phyloP scores from a whole-genome alignment of 2,113 vertebrate genomes.

The Atherinomorus stipes region DNA sequence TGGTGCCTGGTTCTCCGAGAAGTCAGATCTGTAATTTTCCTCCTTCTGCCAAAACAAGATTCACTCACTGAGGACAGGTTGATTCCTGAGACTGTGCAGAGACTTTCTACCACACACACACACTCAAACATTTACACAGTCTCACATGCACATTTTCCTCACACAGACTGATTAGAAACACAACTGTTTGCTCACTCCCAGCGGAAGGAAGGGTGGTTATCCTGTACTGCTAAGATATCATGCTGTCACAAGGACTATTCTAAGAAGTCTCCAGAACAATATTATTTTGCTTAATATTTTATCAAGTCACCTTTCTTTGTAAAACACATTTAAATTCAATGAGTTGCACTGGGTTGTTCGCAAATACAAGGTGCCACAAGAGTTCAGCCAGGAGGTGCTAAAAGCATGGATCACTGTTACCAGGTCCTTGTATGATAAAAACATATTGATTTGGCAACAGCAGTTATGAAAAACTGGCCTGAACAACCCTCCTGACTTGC shows the following conservation, averaged over 20 bases:
- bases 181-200: constrained; percentile 43
- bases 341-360: too few species aligned
- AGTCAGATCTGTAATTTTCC: constrained; percentile 41
- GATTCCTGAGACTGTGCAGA: constrained; percentile 68
- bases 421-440: neutral
- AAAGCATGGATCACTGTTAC: neutral
- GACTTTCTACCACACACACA: constrained; percentile 19
- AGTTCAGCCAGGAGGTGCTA: neutral
- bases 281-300: constrained; percentile 22
- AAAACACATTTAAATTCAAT: neutral
- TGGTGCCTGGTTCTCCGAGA: constrained; percentile 24
- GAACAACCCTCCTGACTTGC: neutral
- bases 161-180: constrained; percentile 49
- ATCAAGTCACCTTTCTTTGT: neutral
- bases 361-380: neutral
- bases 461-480: neutral
- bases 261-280: constrained; percentile 38
- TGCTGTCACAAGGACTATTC: constrained; percentile 32
- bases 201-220: constrained; percentile 56
- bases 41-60: constrained; percentile 61
- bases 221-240: constrained; percentile 35
- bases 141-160: constrained; percentile 27
- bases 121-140: constrained; percentile 28
- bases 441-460: neutral
- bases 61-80: constrained; percentile 36